Conservation (phyloP, 2,113 vertebrate genomes). For the Phrynosoma blainvillii region DNA sequence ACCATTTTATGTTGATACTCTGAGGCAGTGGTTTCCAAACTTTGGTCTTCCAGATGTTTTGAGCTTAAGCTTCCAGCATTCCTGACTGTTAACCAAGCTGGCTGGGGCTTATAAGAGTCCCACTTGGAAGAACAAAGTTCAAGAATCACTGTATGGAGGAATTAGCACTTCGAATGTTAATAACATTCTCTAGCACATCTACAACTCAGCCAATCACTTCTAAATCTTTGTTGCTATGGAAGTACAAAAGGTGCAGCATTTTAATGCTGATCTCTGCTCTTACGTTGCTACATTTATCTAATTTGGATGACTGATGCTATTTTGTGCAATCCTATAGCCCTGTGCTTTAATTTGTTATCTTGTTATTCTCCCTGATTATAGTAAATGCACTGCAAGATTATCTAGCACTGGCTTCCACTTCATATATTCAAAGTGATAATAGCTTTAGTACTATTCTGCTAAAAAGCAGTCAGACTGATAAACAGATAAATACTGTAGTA, state of each 20-base stretch:
- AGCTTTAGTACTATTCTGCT: neutral
- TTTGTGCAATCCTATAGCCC: neutral
- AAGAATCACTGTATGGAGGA: too few species aligned
- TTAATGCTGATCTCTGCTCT: neutral
- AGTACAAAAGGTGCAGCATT: neutral
- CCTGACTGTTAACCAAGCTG: too few species aligned
- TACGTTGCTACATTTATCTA: neutral
- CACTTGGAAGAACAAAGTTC: too few species aligned
- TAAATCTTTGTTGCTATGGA: neutral
- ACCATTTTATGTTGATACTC: too few species aligned
- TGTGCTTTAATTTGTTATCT: neutral
- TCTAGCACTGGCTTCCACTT: neutral
- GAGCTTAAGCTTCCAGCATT: too few species aligned
- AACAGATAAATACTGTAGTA: conserved; percentile 5
- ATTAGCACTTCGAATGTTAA: neutral
- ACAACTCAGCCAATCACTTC: neutral
- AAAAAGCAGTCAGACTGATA: neutral
- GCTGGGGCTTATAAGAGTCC: too few species aligned
- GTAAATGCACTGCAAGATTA: neutral
- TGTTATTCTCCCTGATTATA: neutral
- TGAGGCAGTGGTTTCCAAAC: too few species aligned
- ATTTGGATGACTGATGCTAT: neutral
- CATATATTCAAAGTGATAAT: conserved; percentile 9
- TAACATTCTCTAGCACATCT: neutral
- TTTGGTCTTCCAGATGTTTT: too few species aligned